Conservation (phyloP, 30 jellyfish, hydroid and myxozoan genomes). For the Rhopilema esculentum region DNA sequence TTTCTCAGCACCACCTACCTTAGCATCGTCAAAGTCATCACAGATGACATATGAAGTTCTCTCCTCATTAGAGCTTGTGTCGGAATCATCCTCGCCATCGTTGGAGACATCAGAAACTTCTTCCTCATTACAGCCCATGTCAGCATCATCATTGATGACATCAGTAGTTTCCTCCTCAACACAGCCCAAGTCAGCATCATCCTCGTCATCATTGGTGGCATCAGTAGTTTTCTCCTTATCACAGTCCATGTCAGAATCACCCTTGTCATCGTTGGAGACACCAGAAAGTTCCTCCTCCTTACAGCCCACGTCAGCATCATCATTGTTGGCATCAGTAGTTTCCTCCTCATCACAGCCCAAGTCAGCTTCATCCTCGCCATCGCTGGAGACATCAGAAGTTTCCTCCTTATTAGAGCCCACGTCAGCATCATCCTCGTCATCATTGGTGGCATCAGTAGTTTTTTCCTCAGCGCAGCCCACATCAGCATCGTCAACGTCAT, state of each 20-base stretch:
- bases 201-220: neutral
- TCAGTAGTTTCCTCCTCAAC: neutral
- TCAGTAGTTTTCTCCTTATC: neutral
- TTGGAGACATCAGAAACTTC: neutral
- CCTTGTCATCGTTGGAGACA: neutral
- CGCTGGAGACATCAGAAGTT: neutral
- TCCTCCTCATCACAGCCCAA: neutral
- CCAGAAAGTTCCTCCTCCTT: neutral
- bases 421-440: too few species aligned
- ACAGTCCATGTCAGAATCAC: neutral
- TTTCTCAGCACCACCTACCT: neutral
- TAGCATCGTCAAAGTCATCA: constrained; percentile 1
- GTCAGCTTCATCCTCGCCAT: neutral
- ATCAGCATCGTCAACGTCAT: neutral
- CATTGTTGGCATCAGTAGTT: neutral
- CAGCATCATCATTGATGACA: neutral
- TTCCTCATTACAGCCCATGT: neutral
- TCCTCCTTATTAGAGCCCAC: too few species aligned
- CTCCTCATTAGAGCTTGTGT: neutral
- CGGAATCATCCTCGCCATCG: neutral
- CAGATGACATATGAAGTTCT: neutral
- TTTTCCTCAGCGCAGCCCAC: neutral
- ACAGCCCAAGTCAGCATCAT: neutral
- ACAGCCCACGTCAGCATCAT: constrained; percentile 4
- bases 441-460: neutral